phyloP scores from a whole-genome alignment of 1,140 invertebrate genomes.

The Leptinotarsa lineolata region DNA sequence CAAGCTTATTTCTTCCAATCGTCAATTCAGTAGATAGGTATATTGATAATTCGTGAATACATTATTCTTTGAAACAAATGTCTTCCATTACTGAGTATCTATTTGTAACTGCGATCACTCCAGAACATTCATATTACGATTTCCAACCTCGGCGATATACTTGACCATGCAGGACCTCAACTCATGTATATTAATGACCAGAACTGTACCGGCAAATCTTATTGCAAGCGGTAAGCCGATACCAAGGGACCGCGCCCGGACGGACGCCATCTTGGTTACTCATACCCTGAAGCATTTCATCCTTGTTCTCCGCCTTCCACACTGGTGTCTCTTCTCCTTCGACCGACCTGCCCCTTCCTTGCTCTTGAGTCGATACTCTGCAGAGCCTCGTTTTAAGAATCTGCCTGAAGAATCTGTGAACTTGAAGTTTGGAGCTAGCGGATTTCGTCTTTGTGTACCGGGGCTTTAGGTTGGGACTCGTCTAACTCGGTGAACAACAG shows the following conservation, averaged over 20 bases:
- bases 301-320: constrained; percentile 35
- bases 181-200: constrained; percentile 56
- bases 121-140: neutral
- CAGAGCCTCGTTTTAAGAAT: constrained; percentile 51
- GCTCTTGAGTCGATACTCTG: constrained; percentile 54
- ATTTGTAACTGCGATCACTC: neutral
- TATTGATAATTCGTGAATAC: too few species aligned
- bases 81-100: too few species aligned
- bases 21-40: too few species aligned
- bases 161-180: constrained; percentile 24
- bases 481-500: neutral
- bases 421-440: neutral
- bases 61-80: too few species aligned
- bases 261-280: constrained; percentile 51
- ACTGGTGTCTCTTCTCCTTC: constrained; percentile 21
- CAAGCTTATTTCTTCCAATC: too few species aligned
- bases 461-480: neutral
- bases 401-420: constrained; percentile 46
- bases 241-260: constrained; percentile 52
- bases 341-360: constrained; percentile 41
- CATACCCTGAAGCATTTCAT: constrained; percentile 36
- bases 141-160: neutral
- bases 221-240: constrained; percentile 55
- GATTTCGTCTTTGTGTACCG: constrained; percentile 1
- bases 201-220: constrained; percentile 54